These are phyloP conservation scores for Leucosticte australis DNA, from an alignment of 2,113 vertebrate species.

Conservation along the genomic window DNA sequence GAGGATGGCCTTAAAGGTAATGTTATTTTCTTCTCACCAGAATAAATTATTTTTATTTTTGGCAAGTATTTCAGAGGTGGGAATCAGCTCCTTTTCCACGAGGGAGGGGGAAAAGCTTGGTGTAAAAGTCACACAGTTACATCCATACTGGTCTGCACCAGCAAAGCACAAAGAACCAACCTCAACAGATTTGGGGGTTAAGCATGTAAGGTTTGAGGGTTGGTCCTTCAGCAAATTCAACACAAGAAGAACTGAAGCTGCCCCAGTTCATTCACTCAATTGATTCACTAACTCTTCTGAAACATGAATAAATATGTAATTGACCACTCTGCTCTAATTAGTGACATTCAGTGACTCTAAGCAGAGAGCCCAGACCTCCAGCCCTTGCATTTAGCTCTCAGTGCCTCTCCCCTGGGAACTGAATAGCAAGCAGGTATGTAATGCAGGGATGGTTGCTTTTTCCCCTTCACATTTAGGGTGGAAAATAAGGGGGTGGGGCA, in stretches of 20 bases:
- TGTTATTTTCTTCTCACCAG: neutral
- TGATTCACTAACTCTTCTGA: constrained; percentile 36
- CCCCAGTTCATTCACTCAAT: constrained; percentile 26
- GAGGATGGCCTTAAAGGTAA: neutral
- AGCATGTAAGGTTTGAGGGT: neutral
- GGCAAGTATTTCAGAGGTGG: neutral
- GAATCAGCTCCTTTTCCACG: neutral
- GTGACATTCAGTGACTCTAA: constrained; percentile 47
- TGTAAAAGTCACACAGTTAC: neutral
- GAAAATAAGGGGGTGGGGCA: neutral
- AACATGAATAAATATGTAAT: constrained; percentile 58
- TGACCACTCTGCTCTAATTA: constrained; percentile 48
- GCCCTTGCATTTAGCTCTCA: constrained; percentile 39
- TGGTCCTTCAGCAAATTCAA: neutral
- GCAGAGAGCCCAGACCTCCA: neutral
- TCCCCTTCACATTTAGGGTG: neutral
- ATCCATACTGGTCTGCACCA: neutral
- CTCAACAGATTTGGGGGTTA: neutral
- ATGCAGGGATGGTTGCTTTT: constrained; percentile 18
- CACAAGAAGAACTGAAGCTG: neutral
- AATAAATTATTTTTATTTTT: neutral
- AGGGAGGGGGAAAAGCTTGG: neutral
- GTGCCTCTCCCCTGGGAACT: constrained; percentile 44
- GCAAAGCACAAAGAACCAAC: neutral
- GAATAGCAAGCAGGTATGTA: constrained; percentile 61